Base-by-base conservation (phyloP, 1,140 invertebrate species). In the Cyclina sinensis region DNA sequence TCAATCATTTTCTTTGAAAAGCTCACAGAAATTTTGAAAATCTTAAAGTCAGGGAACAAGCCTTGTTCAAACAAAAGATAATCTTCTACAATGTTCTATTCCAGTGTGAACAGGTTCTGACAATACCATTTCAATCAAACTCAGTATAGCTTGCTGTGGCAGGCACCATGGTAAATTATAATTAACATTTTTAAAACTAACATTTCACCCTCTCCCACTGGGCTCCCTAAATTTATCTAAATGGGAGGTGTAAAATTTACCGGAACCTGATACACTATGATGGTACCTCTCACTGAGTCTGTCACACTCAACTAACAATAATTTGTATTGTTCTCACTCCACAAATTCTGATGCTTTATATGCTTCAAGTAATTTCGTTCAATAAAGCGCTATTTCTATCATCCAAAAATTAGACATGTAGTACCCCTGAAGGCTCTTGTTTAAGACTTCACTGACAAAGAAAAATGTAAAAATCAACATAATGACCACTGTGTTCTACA, bases 121-220 rank as follows among this genome's bases (percentile, higher is more conserved):
- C 65, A 1, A 27, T 27, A 18, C 27, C 21, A 39, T 70, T 35
- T 27, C 57, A 62, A 62, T 21, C 57, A 62, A n/a, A 62, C 57
- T n/a, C 57, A 62, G n/a, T n/a, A 62, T 62, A 62, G 27, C 27
- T 62, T 18, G 65, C 65, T 27, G 1, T 78, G 74, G 46, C 74
- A 78, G 46, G 35, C 54, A 24, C 74, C 48, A 12, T 54, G 46
- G 9, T 30, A 78, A 78, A 57, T 32, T 21, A 54, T 54, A 78
- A 78, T 78, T 51, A 78, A 78, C 74, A 78, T 78, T 78, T 78
- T 78, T 78, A 78, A 48, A 78, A 78, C 74, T 78, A 51, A 78
- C 74, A 78, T 48, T 46, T 78, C 48, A 78, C 74, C 74, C 46
- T 51, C 54, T 54, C 74, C 74, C 74, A 51, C 30, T 35, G 74